Conservation (phyloP, 2,888 invertebrate species). For the Acholoe squamosa region DNA sequence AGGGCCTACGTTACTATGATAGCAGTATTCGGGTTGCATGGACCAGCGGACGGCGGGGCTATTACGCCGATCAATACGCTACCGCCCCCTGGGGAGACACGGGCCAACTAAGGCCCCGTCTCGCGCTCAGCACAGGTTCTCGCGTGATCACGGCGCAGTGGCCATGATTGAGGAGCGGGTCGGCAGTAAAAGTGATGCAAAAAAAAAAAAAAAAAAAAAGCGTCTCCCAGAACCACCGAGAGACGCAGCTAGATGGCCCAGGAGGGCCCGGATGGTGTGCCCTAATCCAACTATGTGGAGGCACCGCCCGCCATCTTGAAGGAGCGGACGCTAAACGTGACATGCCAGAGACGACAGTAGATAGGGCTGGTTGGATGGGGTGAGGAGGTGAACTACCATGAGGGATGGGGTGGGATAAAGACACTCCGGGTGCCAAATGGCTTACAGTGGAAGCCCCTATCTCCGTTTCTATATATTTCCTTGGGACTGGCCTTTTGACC, state of each 20-base stretch:
- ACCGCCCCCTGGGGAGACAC: conserved; percentile 15
- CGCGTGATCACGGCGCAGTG: not conserved
- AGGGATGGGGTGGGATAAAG: too few species aligned
- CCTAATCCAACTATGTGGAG: not conserved
- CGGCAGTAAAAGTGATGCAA: not conserved
- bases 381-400: too few species aligned
- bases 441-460: too few species aligned
- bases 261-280: not conserved
- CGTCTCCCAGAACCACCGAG: not conserved
- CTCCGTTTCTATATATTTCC: too few species aligned
- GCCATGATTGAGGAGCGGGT: conserved; percentile 18
- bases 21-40: not conserved
- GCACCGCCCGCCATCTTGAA: not conserved
- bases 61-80: conserved; percentile 36
- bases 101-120: not conserved
- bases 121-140: conserved; percentile 1
- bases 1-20: too few species aligned
- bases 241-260: not conserved
- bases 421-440: too few species aligned
- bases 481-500: too few species aligned
- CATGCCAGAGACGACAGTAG: too few species aligned
- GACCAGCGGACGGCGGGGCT: conserved; percentile 33
- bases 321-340: too few species aligned
- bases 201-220: not conserved
- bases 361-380: too few species aligned